Conservation (phyloP, 2,113 vertebrate genomes). For the Rhinoptilus africanus region DNA sequence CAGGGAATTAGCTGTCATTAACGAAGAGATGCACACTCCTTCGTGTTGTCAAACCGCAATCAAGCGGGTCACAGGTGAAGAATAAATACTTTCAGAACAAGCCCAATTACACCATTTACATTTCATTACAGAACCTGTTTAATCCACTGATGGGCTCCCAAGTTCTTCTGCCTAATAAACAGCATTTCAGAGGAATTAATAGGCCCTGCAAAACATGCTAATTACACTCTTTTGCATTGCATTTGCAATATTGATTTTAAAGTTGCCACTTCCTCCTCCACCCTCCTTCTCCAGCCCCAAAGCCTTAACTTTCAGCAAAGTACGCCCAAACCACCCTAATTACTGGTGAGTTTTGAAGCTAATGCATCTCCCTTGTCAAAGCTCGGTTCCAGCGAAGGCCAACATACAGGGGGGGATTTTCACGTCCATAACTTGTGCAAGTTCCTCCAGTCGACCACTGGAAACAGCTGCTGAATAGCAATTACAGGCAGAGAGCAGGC, state of each 20-base stretch:
- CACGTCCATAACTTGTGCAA: neutral
- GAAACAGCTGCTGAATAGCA: slow-evolving; percentile 68
- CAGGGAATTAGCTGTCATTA: slow-evolving; percentile 75
- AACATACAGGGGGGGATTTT: neutral
- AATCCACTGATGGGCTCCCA: slow-evolving; percentile 66
- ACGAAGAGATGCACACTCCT: slow-evolving; percentile 66
- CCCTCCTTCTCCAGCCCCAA: neutral
- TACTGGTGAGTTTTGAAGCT: slow-evolving; percentile 18
- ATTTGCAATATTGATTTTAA: slow-evolving; percentile 67
- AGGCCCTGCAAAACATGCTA: slow-evolving; percentile 65
- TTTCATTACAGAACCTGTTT: slow-evolving; percentile 76
- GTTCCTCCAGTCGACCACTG: slow-evolving; percentile 46
- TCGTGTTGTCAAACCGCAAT: slow-evolving; percentile 77
- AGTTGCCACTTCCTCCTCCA: slow-evolving; percentile 15
- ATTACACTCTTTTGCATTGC: slow-evolving; percentile 62
- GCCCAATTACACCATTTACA: slow-evolving; percentile 78
- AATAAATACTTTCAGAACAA: slow-evolving; percentile 77
- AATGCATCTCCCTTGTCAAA: slow-evolving; percentile 13
- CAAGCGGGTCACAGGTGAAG: slow-evolving; percentile 75
- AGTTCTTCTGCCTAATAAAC: slow-evolving; percentile 70
- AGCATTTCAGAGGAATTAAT: slow-evolving; percentile 69
- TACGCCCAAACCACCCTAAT: slow-evolving; percentile 24
- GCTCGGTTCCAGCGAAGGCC: neutral
- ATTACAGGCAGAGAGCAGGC: slow-evolving; percentile 53
- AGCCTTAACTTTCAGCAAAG: slow-evolving; percentile 39